Evolutionary conservation across 1,140 invertebrate genomes (phyloP), one percentile per base, ranked within the genome.

Genomic region (Cataglyphis hispanica): DNA sequence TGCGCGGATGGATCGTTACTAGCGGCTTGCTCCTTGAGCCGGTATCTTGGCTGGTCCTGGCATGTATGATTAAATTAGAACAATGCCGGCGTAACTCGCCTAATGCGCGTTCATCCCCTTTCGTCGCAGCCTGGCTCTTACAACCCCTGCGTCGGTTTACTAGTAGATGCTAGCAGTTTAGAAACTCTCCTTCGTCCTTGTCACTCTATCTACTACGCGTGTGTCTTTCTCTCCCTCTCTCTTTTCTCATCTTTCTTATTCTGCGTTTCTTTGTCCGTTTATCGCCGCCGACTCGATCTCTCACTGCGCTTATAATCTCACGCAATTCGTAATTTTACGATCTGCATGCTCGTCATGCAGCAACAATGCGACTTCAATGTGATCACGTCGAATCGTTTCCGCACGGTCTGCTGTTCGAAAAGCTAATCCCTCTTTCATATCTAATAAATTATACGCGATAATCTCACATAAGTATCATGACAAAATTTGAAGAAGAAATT

Each of bases 41-140:
- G 77, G 84, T 91, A 92, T 92, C 89, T 92, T 88, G 70, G 74
- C 87, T 91, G 89, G 84, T 87, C 86, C 86, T 91, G 91, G 91
- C 89, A 90, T 90, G 90, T 91, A 91, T 92, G 92, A 93, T 94
- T 94, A 93, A 94, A 94, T 94, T 94, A 94, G 91, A 93, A 92
- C 93, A 93, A 92, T 94, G 92, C 92, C 92, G 91, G 91, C 91
- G 88, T 88, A 91, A 91, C 92, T 93, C 91, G 89, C 84, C 91
- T 87, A 77, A 50, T 50, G 46, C 64, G 58, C 58, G 75, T 46
- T 75, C 78, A 67, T 84, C 80, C 77, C 46, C 61, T 66, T 60
- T 72, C 61, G 25, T 37, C 43, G 66, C 53, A 80, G 46, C 19
- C 46, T 37, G 25, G 43, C 37, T 58, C 4, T 37, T 56, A 40